A percentile compares a stretch with the other conserved stretches of the same genome.
phyloP scores from a whole-genome alignment of 1,140 invertebrate species.

The Diplogasteroides magnus region DNA sequence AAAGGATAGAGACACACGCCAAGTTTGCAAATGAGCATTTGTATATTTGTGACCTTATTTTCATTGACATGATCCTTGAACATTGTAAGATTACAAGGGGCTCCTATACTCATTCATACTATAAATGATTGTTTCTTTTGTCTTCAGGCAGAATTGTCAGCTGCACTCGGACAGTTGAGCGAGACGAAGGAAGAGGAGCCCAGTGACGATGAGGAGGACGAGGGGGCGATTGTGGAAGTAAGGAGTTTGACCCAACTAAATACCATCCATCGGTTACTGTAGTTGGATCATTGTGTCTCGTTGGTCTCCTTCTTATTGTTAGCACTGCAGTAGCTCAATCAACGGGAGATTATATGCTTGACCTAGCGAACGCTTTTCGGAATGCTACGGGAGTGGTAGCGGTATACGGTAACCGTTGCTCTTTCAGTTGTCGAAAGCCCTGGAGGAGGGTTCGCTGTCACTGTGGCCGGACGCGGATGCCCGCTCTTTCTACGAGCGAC shows the following conservation, averaged over 20 bases:
- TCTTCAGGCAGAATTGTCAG: no score
- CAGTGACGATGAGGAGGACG: constrained; percentile 35
- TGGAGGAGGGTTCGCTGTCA: constrained; percentile 19
- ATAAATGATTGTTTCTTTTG: no score
- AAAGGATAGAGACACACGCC: no score
- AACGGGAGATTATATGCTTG: no score
- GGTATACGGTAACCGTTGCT: background rate
- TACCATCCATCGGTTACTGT: background rate
- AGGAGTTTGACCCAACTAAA: background rate
- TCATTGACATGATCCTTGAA: background rate
- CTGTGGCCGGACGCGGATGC: constrained; percentile 34
- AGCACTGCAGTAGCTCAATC: no score
- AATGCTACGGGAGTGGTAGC: background rate
- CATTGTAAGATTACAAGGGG: no score
- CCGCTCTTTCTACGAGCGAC: constrained; percentile 24
- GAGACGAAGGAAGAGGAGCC: constrained; percentile 27
- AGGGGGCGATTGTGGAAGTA: constrained; percentile 21
- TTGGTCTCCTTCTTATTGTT: constrained; percentile 3
- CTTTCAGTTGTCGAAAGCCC: constrained; percentile 14
- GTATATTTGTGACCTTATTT: no score
- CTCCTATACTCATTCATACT: no score
- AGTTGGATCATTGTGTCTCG: background rate
- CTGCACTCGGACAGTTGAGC: no score
- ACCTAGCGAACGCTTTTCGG: background rate
- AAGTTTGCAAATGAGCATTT: no score